Evolutionary conservation across 2,888 invertebrate species (phyloP), one percentile per base, ranked within the genome.

Genomic region (Unio delphinus): DNA sequence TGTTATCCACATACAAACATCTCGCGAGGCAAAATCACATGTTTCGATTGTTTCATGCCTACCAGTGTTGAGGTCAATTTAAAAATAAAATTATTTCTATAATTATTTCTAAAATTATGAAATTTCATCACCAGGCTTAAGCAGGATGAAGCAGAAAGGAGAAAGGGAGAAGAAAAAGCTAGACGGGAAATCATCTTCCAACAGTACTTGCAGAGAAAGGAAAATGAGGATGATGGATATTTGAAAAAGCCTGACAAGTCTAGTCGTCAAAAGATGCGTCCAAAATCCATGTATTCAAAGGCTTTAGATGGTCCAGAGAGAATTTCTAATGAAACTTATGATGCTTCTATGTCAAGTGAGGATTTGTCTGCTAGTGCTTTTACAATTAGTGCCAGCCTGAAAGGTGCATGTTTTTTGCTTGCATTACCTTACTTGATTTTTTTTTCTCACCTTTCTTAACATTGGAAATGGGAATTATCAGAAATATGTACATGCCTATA

Each of bases 131-230:
- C 6, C 70, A 90, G 90, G 71, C 93, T 85, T 94, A 96, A 89
- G 93, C 94, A 89, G 92, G 95, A 91, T 91, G 93, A 87, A 81
- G 89, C 84, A 92, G 95, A 87, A 93, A 94, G 90, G 79, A 92
- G 91, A 90, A 93, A 91, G 89, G 94, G 95, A 84, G 97, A 97
- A 86, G 97, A 98, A 90, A 94, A 94, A 84, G 93, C 94, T n/a
- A 92, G 97, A 72, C 91, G 97, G 68, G 95, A 96, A 79, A 93
- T 93, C 79, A 98, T 98, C 87, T 93, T 97, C 83, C 96, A 96
- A 87, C 95, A 96, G 90, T 96, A 98, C 91, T 95, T 96, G 91
- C 92, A 96, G 82, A 96, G 97, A 89, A 98, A 98, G 91, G 96
- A 97, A 89, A 96, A 96, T 91, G 96, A 96, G n/a, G 90, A 91